Evolutionary conservation across 37 sponge, comb jelly and placozoan genomes (phyloP).

Genomic region (Agelas oroides): DNA sequence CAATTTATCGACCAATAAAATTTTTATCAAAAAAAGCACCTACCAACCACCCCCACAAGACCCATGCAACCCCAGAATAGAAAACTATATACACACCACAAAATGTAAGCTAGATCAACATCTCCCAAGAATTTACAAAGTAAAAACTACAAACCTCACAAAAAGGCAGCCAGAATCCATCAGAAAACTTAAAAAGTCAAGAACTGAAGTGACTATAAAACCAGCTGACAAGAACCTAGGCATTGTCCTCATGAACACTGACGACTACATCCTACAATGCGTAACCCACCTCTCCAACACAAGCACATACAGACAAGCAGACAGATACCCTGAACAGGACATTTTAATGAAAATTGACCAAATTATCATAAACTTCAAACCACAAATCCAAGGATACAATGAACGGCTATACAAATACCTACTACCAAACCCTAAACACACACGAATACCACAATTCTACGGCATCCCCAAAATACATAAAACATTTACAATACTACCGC

Average conservation of each 20-base stretch:
- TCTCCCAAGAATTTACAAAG: neutral
- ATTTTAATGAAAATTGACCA: slow-evolving; percentile 2
- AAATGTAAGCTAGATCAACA: slow-evolving; percentile 9
- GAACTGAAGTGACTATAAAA: slow-evolving; percentile 7
- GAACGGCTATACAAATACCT: neutral
- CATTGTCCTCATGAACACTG: slow-evolving; percentile 23
- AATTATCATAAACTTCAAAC: neutral
- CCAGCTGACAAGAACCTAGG: slow-evolving; percentile 44
- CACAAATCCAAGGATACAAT: neutral
- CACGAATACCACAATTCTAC: too few species aligned
- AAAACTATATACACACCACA: slow-evolving; percentile 6
- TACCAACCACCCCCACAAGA: neutral
- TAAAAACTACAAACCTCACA: neutral
- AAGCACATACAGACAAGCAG: slow-evolving; percentile 18
- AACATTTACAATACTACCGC: slow-evolving; percentile 6
- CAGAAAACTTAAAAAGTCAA: neutral
- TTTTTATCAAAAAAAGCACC: slow-evolving; percentile 1
- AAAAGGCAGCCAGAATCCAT: neutral
- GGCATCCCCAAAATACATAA: slow-evolving; percentile 41
- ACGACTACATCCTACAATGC: slow-evolving; percentile 16
- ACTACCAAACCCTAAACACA: slow-evolving; percentile 6
- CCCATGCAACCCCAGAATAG: neutral
- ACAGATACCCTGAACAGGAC: too few species aligned
- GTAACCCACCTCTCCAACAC: neutral
- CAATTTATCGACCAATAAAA: slow-evolving; percentile 26